Evolutionary conservation across 2,888 invertebrate genomes (phyloP).

Genomic region (Syritta pipiens): DNA sequence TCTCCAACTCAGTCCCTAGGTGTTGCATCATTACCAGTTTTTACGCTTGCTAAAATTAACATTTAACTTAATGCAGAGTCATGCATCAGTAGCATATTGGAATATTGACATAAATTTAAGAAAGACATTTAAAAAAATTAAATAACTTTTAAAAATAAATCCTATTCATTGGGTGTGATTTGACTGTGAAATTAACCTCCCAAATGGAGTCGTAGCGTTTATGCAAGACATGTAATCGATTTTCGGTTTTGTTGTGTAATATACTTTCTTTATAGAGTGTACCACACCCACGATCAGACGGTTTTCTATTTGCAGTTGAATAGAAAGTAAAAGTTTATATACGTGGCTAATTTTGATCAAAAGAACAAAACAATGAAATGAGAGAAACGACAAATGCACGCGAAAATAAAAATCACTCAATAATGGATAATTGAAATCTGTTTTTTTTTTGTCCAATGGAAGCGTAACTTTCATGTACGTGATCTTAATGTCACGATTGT

Average conservation of each 20-base stretch:
- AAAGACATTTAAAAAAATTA: background rate
- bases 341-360: background rate
- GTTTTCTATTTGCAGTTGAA: constrained; percentile 4
- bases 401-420: background rate
- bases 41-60: constrained; percentile 12
- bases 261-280: no score
- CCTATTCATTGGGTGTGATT: constrained; percentile 13
- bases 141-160: background rate
- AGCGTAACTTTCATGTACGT: constrained; percentile 44
- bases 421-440: background rate
- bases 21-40: constrained; percentile 30
- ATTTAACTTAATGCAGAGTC: background rate
- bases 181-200: background rate
- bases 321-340: constrained; percentile 31
- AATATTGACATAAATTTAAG: background rate
- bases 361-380: background rate
- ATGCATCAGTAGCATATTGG: constrained; percentile 21
- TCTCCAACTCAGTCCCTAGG: background rate
- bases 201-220: background rate
- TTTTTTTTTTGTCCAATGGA: constrained; percentile 5
- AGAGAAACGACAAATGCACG: background rate
- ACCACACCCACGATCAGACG: background rate
- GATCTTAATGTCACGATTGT: constrained; percentile 28
- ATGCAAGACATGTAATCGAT: constrained; percentile 26
- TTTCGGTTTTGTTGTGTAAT: constrained; percentile 10